Conservation (phyloP, 2,888 invertebrate species). For the Dolichomitus sp. region DNA sequence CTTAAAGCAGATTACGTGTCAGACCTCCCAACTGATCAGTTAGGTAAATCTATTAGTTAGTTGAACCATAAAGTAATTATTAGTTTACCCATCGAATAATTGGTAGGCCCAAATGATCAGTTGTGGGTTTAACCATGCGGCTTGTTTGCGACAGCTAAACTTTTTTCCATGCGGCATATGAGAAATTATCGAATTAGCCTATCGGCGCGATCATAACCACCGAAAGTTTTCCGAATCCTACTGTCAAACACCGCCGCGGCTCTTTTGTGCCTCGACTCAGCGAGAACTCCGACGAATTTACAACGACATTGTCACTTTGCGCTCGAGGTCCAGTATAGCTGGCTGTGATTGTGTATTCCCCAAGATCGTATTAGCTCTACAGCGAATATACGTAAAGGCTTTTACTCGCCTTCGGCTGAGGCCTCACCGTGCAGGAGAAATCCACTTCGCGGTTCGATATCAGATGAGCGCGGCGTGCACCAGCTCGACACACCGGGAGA, state of each 20-base stretch:
- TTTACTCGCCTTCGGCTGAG: conserved; percentile 52
- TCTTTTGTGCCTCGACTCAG: conserved; percentile 76
- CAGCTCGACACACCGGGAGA: conserved; percentile 43
- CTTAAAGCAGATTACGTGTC: too few species aligned
- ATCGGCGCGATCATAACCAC: not conserved
- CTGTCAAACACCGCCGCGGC: conserved; percentile 67
- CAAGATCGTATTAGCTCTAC: conserved; percentile 62
- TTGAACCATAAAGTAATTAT: too few species aligned
- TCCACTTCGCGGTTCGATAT: conserved; percentile 57
- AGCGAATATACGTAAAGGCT: conserved; percentile 28
- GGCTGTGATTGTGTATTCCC: conserved; percentile 37
- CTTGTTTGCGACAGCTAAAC: too few species aligned
- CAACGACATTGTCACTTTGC: conserved; percentile 72
- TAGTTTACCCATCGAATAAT: too few species aligned
- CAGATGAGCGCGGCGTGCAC: conserved; percentile 58
- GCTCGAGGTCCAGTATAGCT: conserved; percentile 11
- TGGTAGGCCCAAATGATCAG: too few species aligned
- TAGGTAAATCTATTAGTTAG: too few species aligned
- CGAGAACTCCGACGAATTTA: conserved; percentile 80
- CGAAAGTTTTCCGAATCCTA: conserved; percentile 7
- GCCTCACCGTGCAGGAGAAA: conserved; percentile 24
- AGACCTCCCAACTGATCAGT: too few species aligned
- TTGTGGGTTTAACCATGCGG: too few species aligned
- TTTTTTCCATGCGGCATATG: not conserved
- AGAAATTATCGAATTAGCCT: not conserved